Percentiles rank a stretch among this genome's conserved stretches.
Conservation (phyloP, 2,113 vertebrate genomes). For the Tragelaphus scriptus region DNA sequence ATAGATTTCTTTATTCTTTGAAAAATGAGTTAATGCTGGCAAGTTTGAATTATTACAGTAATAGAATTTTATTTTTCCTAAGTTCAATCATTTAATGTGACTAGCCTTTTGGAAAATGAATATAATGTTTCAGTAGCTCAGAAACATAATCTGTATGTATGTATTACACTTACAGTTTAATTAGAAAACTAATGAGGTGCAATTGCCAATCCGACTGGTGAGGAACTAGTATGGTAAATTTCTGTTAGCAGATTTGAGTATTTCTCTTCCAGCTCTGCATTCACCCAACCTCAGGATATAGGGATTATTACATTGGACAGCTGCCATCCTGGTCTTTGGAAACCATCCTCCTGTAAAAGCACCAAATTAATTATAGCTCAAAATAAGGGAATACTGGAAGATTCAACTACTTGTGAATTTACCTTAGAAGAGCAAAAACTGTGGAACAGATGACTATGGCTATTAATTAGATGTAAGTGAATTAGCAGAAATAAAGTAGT, state of each 20-base stretch:
- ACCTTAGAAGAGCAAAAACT: background rate
- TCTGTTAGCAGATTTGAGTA: slow-evolving; percentile 57
- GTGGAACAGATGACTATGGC: background rate
- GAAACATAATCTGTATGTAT: slow-evolving; percentile 67
- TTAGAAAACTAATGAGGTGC: slow-evolving; percentile 77
- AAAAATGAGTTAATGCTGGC: slow-evolving; percentile 41
- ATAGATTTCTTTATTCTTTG: slow-evolving; percentile 50
- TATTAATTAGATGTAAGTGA: background rate
- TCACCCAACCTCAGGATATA: slow-evolving; percentile 19
- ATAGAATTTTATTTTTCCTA: slow-evolving; percentile 57
- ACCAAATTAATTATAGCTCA: slow-evolving; percentile 32
- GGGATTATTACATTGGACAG: slow-evolving; percentile 34
- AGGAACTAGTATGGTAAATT: slow-evolving; percentile 55
- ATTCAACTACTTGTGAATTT: background rate
- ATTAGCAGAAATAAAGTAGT: background rate
- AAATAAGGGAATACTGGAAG: background rate
- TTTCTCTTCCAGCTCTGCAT: slow-evolving; percentile 40
- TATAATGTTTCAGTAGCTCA: slow-evolving; percentile 69
- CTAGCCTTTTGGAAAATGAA: slow-evolving; percentile 76
- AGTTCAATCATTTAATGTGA: slow-evolving; percentile 66
- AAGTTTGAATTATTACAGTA: slow-evolving; percentile 63
- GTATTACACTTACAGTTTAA: slow-evolving; percentile 69
- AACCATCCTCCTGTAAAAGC: background rate
- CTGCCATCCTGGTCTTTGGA: slow-evolving; percentile 57
- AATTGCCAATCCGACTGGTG: slow-evolving; percentile 67